A percentile compares a stretch with the other conserved stretches of the same genome.
phyloP scores from a whole-genome alignment of 2,113 vertebrate genomes.

The Triplophysa tibetana region DNA sequence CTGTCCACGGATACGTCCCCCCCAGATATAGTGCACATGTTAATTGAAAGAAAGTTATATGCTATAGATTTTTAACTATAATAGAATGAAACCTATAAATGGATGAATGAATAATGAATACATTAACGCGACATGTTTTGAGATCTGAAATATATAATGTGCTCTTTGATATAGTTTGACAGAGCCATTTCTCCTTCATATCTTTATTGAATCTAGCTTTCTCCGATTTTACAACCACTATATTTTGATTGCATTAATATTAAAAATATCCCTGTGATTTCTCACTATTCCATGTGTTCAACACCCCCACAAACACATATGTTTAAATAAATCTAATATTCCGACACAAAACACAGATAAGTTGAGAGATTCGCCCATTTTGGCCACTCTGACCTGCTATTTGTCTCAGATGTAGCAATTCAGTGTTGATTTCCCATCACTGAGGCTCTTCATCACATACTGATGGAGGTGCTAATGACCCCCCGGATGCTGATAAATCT shows the following conservation, averaged over 20 bases:
- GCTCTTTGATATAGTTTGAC: not conserved
- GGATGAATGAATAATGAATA: not conserved
- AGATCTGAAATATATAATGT: not conserved
- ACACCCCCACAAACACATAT: constrained; percentile 27
- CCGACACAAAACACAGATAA: not conserved
- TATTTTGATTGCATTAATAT: not conserved
- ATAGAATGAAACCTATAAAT: not conserved
- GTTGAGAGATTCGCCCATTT: constrained; percentile 2
- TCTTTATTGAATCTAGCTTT: constrained; percentile 8
- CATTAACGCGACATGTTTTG: not conserved
- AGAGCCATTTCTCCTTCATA: not conserved
- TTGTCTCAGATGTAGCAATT: not conserved
- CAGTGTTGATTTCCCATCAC: constrained; percentile 18
- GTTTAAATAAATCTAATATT: not conserved
- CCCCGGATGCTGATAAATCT: constrained; percentile 25
- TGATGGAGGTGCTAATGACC: constrained; percentile 26
- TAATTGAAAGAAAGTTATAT: too few species aligned
- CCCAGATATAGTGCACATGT: too few species aligned
- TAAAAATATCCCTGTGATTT: constrained; percentile 13
- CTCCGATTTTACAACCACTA: not conserved
- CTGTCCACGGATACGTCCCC: too few species aligned
- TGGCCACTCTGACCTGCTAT: not conserved
- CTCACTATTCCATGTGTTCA: constrained; percentile 15
- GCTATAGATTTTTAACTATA: not conserved
- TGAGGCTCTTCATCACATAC: constrained; percentile 12